phyloP scores from a whole-genome alignment of 2,113 vertebrate genomes.

The Sterna hirundo region DNA sequence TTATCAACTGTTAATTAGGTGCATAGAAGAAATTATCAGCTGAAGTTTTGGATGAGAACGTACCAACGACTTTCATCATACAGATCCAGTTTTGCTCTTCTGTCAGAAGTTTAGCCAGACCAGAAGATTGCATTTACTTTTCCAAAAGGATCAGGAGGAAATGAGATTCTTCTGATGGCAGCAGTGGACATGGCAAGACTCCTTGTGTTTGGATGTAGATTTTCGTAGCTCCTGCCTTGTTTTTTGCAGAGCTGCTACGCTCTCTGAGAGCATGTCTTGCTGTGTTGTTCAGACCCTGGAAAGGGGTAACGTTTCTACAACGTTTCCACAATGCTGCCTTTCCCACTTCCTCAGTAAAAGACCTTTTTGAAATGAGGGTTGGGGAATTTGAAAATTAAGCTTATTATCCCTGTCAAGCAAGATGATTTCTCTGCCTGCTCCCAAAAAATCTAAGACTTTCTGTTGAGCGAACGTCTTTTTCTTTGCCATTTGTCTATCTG shows the following conservation, averaged over 20 bases:
- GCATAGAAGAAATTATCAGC: neutral
- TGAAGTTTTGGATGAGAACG: neutral
- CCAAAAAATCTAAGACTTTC: neutral
- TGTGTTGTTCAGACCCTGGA: neutral
- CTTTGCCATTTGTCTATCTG: neutral
- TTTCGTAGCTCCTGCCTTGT: neutral
- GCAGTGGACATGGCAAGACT: neutral
- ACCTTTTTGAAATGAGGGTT: neutral
- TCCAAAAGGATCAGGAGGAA: neutral
- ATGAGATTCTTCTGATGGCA: neutral
- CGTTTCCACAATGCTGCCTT: neutral
- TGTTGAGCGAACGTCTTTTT: neutral
- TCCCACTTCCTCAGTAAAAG: neutral
- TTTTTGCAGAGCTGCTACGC: neutral
- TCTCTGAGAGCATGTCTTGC: neutral
- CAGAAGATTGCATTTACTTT: neutral
- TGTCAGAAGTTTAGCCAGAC: neutral
- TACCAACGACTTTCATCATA: neutral
- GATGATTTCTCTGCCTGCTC: neutral
- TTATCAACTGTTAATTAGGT: neutral
- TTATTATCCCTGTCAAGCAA: neutral
- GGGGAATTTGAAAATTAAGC: neutral
- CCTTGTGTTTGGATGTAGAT: neutral
- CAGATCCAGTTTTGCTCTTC: neutral
- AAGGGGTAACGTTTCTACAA: neutral